A percentile compares a stretch with the other conserved stretches of the same genome.
phyloP scores from a whole-genome alignment of 2,888 invertebrate genomes.

The Lacanobia wlatinum region DNA sequence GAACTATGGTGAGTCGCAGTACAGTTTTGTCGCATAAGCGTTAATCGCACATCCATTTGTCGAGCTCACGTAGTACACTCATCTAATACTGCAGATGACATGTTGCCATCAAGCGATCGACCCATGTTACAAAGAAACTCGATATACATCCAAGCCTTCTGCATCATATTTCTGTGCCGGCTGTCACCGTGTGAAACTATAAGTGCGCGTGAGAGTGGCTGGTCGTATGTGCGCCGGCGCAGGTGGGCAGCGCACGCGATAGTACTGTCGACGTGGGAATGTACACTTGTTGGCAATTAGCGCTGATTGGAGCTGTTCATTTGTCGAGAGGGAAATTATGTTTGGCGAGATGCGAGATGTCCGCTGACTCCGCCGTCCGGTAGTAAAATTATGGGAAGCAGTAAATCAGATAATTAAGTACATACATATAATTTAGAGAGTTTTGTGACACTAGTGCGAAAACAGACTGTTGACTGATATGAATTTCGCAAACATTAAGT shows the following conservation, averaged over 20 bases:
- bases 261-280: slow-evolving; percentile 61
- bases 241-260: slow-evolving; percentile 66
- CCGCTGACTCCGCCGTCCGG: too few species aligned
- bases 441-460: too few species aligned
- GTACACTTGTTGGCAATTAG: slow-evolving; percentile 59
- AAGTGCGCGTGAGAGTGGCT: slow-evolving; percentile 58
- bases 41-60: too few species aligned
- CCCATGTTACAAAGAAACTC: background rate
- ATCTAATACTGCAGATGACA: too few species aligned
- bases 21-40: too few species aligned
- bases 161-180: background rate
- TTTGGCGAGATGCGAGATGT: background rate
- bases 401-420: background rate
- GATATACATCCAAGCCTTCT: slow-evolving; percentile 32
- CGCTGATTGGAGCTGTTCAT: slow-evolving; percentile 49
- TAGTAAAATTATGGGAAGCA: background rate
- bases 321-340: slow-evolving; percentile 34
- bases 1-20: too few species aligned
- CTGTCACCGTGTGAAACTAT: slow-evolving; percentile 58
- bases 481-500: too few species aligned
- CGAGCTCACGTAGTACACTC: too few species aligned
- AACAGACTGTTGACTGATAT: too few species aligned
- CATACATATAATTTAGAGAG: background rate
- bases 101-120: background rate
- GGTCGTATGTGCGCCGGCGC: slow-evolving; percentile 54